Evolutionary conservation across 2,113 vertebrate genomes (phyloP).

Genomic region (Chloroceryle aenea): DNA sequence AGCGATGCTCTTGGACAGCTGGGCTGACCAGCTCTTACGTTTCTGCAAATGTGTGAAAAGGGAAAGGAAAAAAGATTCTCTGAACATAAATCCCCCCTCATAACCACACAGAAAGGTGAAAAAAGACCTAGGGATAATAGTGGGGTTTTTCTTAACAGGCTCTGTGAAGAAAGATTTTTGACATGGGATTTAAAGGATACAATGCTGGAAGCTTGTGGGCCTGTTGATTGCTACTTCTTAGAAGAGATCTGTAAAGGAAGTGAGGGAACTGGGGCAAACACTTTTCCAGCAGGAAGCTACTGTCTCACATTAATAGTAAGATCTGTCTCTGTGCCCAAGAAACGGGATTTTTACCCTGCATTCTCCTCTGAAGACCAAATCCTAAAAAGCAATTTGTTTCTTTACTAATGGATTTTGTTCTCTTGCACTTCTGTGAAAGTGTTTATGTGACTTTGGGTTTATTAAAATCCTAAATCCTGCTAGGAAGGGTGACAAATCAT

Average conservation of each 20-base stretch:
- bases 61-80: not conserved
- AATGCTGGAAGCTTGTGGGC: not conserved
- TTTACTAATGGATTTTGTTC: not conserved
- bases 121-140: not conserved
- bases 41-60: not conserved
- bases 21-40: fast-evolving
- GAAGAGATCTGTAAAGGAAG: not conserved
- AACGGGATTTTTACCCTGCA: not conserved
- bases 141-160: not conserved
- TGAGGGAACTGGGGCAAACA: not conserved
- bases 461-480: not conserved
- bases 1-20: not conserved
- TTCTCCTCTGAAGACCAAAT: not conserved
- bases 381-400: not conserved
- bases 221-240: not conserved
- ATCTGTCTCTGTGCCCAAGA: not conserved
- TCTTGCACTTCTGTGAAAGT: not conserved
- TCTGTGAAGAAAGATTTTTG: not conserved
- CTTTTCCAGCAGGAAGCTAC: not conserved
- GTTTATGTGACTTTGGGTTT: not conserved
- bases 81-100: not conserved
- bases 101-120: not conserved
- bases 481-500: not conserved
- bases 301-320: not conserved
- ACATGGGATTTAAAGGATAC: not conserved